Base-by-base conservation (phyloP, 1,140 invertebrate genomes). In the Himalopsyche phryganea region DNA sequence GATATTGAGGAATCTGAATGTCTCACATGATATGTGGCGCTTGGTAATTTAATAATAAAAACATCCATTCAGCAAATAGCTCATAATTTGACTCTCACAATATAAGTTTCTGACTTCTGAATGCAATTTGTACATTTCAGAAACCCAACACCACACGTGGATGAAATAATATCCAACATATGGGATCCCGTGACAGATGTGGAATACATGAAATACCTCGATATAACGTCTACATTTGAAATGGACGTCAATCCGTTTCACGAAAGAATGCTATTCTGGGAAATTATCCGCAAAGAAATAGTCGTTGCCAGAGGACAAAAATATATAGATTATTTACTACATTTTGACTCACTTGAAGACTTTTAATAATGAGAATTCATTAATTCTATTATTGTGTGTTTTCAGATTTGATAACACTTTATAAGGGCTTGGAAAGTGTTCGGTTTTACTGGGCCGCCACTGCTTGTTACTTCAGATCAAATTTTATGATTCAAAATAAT, bases 201-300 rank as follows among this genome's bases (percentile, higher is more conserved):
- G 1, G 32, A n/a, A 6, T 13, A 48, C 15, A n/a, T 48, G 46
- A 48, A 48, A 7, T 48, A 32, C 33, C 46, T 48, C 13, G 32
- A 48, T 10, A 48, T 48, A 4, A 14, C 11, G 1, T 32, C 23
- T 15, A 23, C 23, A 1, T 13, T 48, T 15, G 11, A 7, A n/a
- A 48, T 48, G 46, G 46, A 48, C 11, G 15, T 7, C 4, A 48
- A 48, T 48, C 46, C 46, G 11, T 48, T 48, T 15, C 9, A 33
- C 1, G 23, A 48, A 32, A n/a, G 46, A 7, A 48, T 48, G 46
- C 23, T 32, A 13, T 48, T 48, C 32, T 48, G 46, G 46, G 46
- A 48, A 48, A 32, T 28, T 15, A 48, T 48, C 2, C 5, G 20
- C 2, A 14, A 3, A 13, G 46, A 48, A 9, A 28, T 48, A n/a